phyloP scores from a whole-genome alignment of 2,113 vertebrate genomes.

The Neolamprologus sp. region DNA sequence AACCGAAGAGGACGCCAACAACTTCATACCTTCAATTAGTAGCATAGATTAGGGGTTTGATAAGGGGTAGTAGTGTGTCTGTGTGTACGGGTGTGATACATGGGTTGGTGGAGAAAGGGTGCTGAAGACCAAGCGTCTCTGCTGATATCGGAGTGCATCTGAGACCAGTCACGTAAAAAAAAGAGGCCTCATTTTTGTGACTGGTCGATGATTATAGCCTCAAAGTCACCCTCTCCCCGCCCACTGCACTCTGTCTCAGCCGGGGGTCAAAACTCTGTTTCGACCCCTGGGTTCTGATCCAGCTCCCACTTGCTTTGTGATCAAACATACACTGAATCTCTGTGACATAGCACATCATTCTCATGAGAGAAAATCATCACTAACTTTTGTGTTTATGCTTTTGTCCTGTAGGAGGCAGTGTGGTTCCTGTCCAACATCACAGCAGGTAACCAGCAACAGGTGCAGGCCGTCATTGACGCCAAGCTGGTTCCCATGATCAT shows the following conservation, averaged over 20 bases:
- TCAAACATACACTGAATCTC: background rate
- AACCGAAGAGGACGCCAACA: background rate
- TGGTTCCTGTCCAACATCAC: conserved; percentile 99
- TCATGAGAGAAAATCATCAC: background rate
- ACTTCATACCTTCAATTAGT: background rate
- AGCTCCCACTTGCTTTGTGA: conserved; percentile 1
- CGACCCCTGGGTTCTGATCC: conserved; percentile 83
- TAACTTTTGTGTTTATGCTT: background rate
- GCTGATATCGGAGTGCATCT: conserved; percentile 93
- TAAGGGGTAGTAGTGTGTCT: background rate
- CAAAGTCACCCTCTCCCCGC: conserved; percentile 64
- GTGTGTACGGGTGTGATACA: background rate
- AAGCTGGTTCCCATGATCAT: conserved; percentile 99
- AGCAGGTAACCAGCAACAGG: conserved; percentile 98
- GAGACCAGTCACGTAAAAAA: conserved; percentile 73
- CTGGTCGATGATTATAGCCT: conserved; percentile 84
- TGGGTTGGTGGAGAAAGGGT: conserved; percentile 72
- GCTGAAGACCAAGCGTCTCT: conserved; percentile 65
- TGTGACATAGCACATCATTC: background rate
- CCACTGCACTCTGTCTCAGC: conserved; percentile 69
- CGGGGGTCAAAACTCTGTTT: conserved; percentile 53
- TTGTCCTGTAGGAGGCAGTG: conserved; percentile 88
- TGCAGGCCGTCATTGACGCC: conserved; percentile 98
- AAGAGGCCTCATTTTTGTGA: conserved; percentile 64
- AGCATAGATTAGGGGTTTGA: background rate